Base-by-base conservation (phyloP, 1,140 invertebrate genomes). In the Aleiodes sp. region DNA sequence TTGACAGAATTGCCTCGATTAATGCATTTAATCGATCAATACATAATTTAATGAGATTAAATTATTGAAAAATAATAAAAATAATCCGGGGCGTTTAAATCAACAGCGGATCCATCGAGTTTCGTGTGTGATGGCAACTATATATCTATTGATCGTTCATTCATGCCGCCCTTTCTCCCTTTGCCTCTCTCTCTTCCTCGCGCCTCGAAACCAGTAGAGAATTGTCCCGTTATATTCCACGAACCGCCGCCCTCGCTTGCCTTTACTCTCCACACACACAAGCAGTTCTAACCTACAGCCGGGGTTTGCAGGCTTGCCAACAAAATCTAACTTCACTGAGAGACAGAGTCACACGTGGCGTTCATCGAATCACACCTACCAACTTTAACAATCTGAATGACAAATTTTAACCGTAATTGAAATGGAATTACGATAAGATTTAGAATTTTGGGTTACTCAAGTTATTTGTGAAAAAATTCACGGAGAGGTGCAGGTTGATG, bases 101-200 rank as follows among this genome's bases (percentile, higher is more conserved):
- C 8, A 52, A 66, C 29, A 37, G 28, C 76, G 71, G 68, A 73
- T 71, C 35, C 72, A 74, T 62, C 39, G 63, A 73, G n/a, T n/a
- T n/a, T n/a, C n/a, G n/a, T n/a, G n/a, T n/a, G n/a, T n/a, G n/a
- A 63, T 70, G 70, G 68, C 70, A 74, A 73, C 75, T 83, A 83
- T 83, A 83, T 82, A 77, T 78, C 80, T 83, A 83, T 83, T 75
- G 82, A 83, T 83, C 82, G 80, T 83, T 82, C 81, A 82, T 83
- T 84, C 82, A 83, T 83, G 73, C 76, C 73, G 74, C 76, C 77
- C 76, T 80, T 77, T 74, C 74, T 71, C 37, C 46, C 60, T 65
- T 62, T 71, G 69, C 56, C 73, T 62, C 73, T 73, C 67, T 64
- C 64, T 57, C 41, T 41, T 35, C 68, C n/a, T 61, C 35, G 60